Base-by-base conservation (phyloP, 2,888 invertebrate genomes). In the Orgyia antiqua region DNA sequence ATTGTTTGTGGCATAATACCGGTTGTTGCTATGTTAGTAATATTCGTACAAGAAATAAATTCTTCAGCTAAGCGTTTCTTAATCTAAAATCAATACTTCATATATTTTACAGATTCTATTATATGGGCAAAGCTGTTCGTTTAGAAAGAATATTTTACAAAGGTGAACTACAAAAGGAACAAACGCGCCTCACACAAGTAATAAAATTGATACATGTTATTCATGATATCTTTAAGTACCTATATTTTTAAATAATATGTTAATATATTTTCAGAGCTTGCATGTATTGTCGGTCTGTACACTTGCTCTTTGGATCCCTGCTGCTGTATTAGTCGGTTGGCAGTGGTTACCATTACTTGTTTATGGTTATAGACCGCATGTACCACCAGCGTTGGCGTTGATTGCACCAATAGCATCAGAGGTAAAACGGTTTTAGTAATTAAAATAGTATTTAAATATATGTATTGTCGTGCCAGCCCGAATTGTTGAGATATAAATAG, bases 321-420 rank as follows among this genome's bases (percentile, higher is more conserved):
- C 86, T n/a, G 83, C 68, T 1, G 58, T 88, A 21, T 51, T 83
- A 44, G 67, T 72, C 4, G 76, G 79, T 18, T 88, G 83, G 79
- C 82, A 87, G 45, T 83, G 84, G 83, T 39, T 82, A 4, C 82
- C 86, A 0, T 50, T 76, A 9, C 52, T 86, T 27, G 36, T 72
- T 18, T 68, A 75, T 27, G 79, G 79, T 13, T 83, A 79, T 42
- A 66, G 79, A 37, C 68, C 73, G 12, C 80, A 84, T 29, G 73
- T 87, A n/a, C 87, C 88, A 1, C 68, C 77, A 2, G 72, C 73
- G 1, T 53, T 88, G 19, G 76, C 80, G 1, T 48, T 88, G 11
- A 65, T 88, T 24, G 87, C 88, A 12, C 78, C 87, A 3, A 73
- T 88, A 28, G 75, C 86, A 27, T 73, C 84, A n/a, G 88, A 88